These are phyloP conservation scores for Morone saxatilis DNA, from an alignment of 2,113 vertebrate species.

Conservation along the genomic window DNA sequence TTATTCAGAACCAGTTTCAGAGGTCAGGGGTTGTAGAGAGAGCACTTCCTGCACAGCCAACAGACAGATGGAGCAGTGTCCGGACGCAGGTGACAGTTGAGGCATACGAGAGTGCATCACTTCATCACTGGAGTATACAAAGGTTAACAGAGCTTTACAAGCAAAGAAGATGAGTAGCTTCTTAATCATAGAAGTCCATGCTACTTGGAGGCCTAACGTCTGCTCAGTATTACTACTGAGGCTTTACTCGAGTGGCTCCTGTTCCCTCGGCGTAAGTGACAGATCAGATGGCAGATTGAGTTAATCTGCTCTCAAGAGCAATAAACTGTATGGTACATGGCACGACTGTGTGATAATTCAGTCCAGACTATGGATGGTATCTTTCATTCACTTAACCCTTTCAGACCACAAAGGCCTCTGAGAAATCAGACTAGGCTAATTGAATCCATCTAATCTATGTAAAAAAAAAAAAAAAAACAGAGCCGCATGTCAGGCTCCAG, in stretches of 20 bases:
- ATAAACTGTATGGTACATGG: slow-evolving; percentile 39
- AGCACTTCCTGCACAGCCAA: slow-evolving; percentile 84
- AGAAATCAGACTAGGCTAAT: slow-evolving; percentile 68
- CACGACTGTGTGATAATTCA: slow-evolving; percentile 58
- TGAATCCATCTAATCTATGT: slow-evolving; percentile 68
- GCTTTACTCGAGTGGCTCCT: slow-evolving; percentile 39
- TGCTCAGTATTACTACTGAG: slow-evolving; percentile 16
- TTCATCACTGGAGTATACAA: slow-evolving; percentile 47
- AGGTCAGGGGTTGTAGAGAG: slow-evolving; percentile 82
- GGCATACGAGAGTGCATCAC: slow-evolving; percentile 37
- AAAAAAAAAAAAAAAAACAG: slow-evolving; percentile 19
- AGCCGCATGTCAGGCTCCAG: slow-evolving; percentile 63
- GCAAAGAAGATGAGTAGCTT: slow-evolving; percentile 54
- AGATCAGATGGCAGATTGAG: slow-evolving; percentile 56
- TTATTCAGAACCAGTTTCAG: slow-evolving; percentile 82
- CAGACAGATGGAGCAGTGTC: slow-evolving; percentile 70
- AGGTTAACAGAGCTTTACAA: slow-evolving; percentile 59
- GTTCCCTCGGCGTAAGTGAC: slow-evolving; percentile 33
- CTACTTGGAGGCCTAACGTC: slow-evolving; percentile 5
- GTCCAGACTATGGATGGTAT: slow-evolving; percentile 66
- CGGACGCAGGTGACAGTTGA: slow-evolving; percentile 74
- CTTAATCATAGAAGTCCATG: slow-evolving; percentile 16
- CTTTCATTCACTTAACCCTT: slow-evolving; percentile 70
- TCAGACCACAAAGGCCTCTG: slow-evolving; percentile 63
- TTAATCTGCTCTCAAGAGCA: slow-evolving; percentile 58